phyloP scores from a whole-genome alignment of 2,797 vertebrate genomes.

The Sparus aurata region DNA sequence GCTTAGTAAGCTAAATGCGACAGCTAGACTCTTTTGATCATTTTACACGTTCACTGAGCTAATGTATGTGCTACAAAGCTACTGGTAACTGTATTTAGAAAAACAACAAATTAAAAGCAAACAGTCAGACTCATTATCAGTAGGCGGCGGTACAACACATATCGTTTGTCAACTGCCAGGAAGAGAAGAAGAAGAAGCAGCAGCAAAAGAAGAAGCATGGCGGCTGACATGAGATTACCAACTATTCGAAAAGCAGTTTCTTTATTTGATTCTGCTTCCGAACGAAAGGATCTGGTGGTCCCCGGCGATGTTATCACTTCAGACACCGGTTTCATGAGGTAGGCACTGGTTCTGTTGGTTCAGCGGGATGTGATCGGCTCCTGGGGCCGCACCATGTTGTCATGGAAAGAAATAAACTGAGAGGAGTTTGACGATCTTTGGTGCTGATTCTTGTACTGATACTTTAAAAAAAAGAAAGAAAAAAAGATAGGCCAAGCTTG shows the following conservation, averaged over 20 bases:
- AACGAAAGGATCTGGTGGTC: conserved; percentile 90
- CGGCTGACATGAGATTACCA: conserved; percentile 91
- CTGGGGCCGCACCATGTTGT: neutral
- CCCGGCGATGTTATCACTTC: conserved; percentile 97
- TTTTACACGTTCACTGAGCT: neutral
- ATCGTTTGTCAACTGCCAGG: neutral
- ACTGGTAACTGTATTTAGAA: neutral
- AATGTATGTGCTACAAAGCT: neutral
- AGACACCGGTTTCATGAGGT: conserved; percentile 99
- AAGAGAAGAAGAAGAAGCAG: conserved; percentile 3
- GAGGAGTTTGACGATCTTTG: neutral
- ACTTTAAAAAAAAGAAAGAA: neutral
- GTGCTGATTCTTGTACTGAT: neutral
- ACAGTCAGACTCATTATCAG: neutral
- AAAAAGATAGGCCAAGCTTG: neutral
- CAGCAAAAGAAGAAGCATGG: conserved; percentile 85
- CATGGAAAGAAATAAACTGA: neutral
- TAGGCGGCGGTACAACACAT: conserved; percentile 31
- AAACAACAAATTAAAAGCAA: neutral
- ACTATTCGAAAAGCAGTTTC: conserved; percentile 74
- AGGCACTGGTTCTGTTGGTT: neutral
- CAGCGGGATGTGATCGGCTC: neutral
- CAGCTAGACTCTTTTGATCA: neutral
- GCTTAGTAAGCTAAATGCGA: neutral
- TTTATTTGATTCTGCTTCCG: conserved; percentile 49